Evolutionary conservation across 2,888 invertebrate species (phyloP), one percentile per base, ranked within the genome.

Genomic region (Tholera decimalis): DNA sequence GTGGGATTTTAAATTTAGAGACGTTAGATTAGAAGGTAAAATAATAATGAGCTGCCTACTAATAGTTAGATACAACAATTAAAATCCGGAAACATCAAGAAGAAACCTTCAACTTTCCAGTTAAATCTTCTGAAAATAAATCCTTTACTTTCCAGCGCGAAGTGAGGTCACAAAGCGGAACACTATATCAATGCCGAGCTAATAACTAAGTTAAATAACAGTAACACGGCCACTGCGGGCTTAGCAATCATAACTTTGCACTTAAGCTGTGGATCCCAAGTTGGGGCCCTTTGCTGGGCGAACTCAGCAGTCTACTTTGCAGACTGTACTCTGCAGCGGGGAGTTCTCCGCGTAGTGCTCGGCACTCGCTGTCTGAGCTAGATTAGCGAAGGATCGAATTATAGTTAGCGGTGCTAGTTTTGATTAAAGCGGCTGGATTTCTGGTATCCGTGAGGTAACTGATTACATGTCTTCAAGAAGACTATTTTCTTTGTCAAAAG

Each of bases 201-300:
- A 67, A 75, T 83, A 83, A 83, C 72, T 55, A 68, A 75, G 83
- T 80, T 70, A 79, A 67, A 58, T 60, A 77, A 72, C 51, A 66
- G 65, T 73, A 73, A 55, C 65, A 47, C 50, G 61, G 57, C 39
- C 44, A 62, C 56, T 35, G 54, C 53, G 63, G 43, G 68, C 67
- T 82, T 69, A 78, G 79, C 74, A 80, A 76, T 83, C 83, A 83
- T 84, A 83, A 83, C 84, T 83, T 84, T 73, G 68, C 81, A 79
- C 83, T 83, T 79, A 79, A 77, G 70, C 71, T 18, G 57, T 46
- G 60, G 62, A 63, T 62, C 55, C 46, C 51, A 76, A 76, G 75
- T 76, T 76, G 60, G 35, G 26, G 63, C 64, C 69, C 77, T 65
- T 59, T 53, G 61, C 63, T 35, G 28, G 28, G 35, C 41, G 30